These are phyloP conservation scores for Raja brachyura DNA, from an alignment of 2,113 vertebrate genomes.

Conservation along the genomic window DNA sequence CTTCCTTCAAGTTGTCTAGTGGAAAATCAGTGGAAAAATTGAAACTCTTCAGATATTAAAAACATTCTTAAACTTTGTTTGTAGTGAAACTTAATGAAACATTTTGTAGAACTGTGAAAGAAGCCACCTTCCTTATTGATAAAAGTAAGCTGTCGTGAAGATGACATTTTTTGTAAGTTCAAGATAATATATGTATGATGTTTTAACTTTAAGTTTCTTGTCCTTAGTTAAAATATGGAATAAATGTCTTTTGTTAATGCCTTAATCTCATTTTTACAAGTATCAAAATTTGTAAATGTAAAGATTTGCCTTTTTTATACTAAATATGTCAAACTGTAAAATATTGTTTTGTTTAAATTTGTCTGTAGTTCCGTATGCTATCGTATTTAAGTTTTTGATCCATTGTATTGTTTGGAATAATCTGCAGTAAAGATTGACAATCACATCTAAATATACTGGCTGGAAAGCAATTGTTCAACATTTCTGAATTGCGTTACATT, in stretches of 20 bases:
- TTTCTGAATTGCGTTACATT: constrained; percentile 28
- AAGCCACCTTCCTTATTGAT: neutral
- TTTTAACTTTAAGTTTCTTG: constrained; percentile 23
- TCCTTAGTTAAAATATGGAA: neutral
- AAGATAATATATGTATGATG: neutral
- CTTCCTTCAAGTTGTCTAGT: constrained; percentile 30
- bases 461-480: constrained; percentile 4
- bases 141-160: neutral
- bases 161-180: neutral
- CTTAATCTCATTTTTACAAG: neutral
- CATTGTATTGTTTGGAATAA: neutral
- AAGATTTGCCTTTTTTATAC: neutral
- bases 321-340: neutral
- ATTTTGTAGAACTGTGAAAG: neutral
- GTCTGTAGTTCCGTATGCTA: neutral
- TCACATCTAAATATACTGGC: neutral
- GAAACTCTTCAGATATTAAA: neutral
- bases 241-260: neutral
- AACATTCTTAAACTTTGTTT: neutral
- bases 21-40: constrained; percentile 30
- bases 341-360: constrained; percentile 1
- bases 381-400: constrained; percentile 17
- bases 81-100: neutral
- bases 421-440: neutral
- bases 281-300: neutral